phyloP scores from a whole-genome alignment of 2,888 invertebrate genomes.

The Ditylenchus weischeri region DNA sequence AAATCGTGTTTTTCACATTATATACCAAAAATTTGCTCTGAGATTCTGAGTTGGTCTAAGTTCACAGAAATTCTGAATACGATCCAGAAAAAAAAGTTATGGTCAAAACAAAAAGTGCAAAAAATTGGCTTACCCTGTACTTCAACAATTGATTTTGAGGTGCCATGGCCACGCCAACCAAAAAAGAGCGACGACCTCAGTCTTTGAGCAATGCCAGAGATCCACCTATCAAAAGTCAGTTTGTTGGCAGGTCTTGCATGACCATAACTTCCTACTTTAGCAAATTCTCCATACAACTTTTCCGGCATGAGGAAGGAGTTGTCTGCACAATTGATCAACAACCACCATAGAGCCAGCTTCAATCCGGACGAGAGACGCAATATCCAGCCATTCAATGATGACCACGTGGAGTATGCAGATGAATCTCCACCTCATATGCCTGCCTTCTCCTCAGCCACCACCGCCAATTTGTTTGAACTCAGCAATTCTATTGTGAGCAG shows the following conservation, averaged over 20 bases:
- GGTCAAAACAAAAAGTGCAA: too few species aligned
- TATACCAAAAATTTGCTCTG: too few species aligned
- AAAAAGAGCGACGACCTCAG: background rate
- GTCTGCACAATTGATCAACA: background rate
- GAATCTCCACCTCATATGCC: background rate
- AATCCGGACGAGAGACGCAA: background rate
- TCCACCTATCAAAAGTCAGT: background rate
- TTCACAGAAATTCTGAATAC: too few species aligned
- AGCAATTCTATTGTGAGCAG: slow-evolving; percentile 32
- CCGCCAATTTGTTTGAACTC: slow-evolving; percentile 39
- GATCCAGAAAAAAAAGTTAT: too few species aligned
- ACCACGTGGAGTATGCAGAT: slow-evolving; percentile 18
- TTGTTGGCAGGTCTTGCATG: background rate
- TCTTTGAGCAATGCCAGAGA: background rate
- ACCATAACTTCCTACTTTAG: background rate
- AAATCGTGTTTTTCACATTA: too few species aligned
- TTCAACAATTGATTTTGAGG: slow-evolving; percentile 7
- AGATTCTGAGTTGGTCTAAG: too few species aligned
- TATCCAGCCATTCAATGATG: background rate
- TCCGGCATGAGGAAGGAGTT: slow-evolving; percentile 21
- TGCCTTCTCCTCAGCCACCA: slow-evolving; percentile 8
- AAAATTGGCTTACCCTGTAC: too few species aligned
- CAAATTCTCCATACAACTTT: slow-evolving; percentile 19
- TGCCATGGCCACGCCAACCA: background rate
- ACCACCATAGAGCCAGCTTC: too few species aligned